phyloP scores from a whole-genome alignment of 1,140 invertebrate genomes.

The Platorchestia sp. region DNA sequence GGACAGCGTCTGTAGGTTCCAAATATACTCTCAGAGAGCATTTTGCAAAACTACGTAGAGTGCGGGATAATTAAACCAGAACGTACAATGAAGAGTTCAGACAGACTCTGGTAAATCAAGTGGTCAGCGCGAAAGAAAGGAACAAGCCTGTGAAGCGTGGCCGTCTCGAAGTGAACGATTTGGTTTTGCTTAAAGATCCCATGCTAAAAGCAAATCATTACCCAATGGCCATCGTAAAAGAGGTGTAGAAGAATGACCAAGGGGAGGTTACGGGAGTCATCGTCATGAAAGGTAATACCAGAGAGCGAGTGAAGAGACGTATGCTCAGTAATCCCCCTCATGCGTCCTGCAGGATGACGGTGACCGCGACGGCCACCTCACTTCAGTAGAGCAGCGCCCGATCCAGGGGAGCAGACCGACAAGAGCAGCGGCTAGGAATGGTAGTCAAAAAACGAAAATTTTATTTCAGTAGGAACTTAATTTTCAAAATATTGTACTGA shows the following conservation, averaged over 20 bases:
- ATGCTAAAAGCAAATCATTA: background rate
- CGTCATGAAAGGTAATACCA: background rate
- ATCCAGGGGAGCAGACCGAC: too few species aligned
- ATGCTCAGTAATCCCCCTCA: background rate
- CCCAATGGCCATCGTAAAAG: background rate
- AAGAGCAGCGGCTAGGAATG: too few species aligned
- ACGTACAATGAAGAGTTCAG: slow-evolving; percentile 48
- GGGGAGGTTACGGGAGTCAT: slow-evolving; percentile 40
- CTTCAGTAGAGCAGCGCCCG: background rate
- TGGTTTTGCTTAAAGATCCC: slow-evolving; percentile 12
- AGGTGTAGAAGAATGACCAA: background rate
- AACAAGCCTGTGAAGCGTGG: slow-evolving; percentile 11
- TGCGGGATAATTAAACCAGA: background rate
- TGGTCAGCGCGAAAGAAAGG: background rate
- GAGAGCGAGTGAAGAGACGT: slow-evolving; percentile 27
- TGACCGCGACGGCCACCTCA: background rate
- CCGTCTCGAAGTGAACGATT: background rate
- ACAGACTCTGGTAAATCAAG: background rate
- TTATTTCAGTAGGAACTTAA: too few species aligned
- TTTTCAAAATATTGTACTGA: too few species aligned
- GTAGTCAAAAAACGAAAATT: too few species aligned
- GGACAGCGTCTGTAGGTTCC: background rate
- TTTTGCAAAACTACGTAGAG: background rate
- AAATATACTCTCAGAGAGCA: background rate
- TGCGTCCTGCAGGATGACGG: background rate